Base-by-base conservation (phyloP, 2,888 invertebrate genomes). In the Campoplex capitator region DNA sequence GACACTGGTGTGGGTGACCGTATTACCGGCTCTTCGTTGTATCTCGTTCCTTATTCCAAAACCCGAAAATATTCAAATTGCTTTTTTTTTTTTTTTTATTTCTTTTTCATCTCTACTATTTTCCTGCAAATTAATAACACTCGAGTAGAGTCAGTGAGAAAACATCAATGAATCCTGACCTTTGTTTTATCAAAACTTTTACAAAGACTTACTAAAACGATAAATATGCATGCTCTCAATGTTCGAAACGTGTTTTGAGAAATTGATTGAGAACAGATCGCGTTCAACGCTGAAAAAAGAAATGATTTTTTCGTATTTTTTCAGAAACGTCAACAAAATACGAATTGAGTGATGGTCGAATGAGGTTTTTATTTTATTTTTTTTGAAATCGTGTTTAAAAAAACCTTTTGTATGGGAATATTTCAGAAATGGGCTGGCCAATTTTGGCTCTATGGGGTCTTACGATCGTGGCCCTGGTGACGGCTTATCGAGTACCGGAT, bases 401-500 rank as follows among this genome's bases (percentile, higher is more conserved):
- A 38, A 6, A 38, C 38, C 7, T 42, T 73, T 51, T 23, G 8
- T 23, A 23, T 23, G 23, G 9, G 18, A 56, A 87, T 48, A 76
- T 83, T 88, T 9, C 84, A 91, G 91, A 82, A 75, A 92, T 90
- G 90, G 89, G 89, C 86, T 90, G 89, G 90, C 87, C 88, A 65
- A 87, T 88, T 74, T 68, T 88, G 88, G 88, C 89, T 89, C 88
- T 91, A 73, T 68, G 90, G 89, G 89, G 90, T 86, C 88, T 92
- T 45, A 84, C 88, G 58, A 88, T 89, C 78, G 83, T 90, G 86
- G 89, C 89, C 82, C 88, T 91, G 76, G 91, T 90, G 86, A 90
- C 89, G 79, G 93, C 89, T 71, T 94, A 93, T 88, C 91, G 91
- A 32, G 86, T 92, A 80, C 92, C 93, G 42, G 92, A 93, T 58